Evolutionary conservation across 2,888 invertebrate genomes (phyloP).

Genomic region (Omphaloscelis lunosa): DNA sequence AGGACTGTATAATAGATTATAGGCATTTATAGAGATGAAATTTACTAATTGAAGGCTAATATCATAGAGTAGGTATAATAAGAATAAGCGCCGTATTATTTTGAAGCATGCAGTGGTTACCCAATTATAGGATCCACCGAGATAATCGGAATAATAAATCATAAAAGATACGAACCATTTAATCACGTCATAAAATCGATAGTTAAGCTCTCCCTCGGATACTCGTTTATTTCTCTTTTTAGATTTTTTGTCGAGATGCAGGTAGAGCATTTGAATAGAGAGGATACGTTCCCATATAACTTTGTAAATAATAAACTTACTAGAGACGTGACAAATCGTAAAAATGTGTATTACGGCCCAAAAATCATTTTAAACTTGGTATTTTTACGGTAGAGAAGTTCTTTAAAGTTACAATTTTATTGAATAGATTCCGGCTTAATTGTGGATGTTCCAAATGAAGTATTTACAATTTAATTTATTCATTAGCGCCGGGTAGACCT

Average conservation of each 20-base stretch:
- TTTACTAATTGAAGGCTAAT: neutral
- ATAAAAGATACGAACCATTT: constrained; percentile 58
- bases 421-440: constrained; percentile 28
- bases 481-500: constrained; percentile 31
- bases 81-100: constrained; percentile 2
- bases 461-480: constrained; percentile 47
- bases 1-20: no score
- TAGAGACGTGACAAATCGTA: constrained; percentile 45
- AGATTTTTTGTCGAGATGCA: constrained; percentile 48
- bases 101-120: constrained; percentile 10
- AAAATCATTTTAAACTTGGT: neutral
- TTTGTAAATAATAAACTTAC: neutral
- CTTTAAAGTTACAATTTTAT: constrained; percentile 43
- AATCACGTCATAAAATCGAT: constrained; percentile 50
- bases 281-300: constrained; percentile 3
- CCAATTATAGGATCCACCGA: constrained; percentile 28
- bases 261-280: constrained; percentile 45
- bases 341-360: constrained; percentile 29
- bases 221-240: constrained; percentile 22
- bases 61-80: neutral
- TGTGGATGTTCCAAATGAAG: constrained; percentile 27
- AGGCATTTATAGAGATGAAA: no score
- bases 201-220: constrained; percentile 17
- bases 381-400: constrained; percentile 19
- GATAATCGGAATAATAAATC: constrained; percentile 58